A percentile compares a stretch with the other conserved stretches of the same genome.
Evolutionary conservation across 2,113 vertebrate genomes (phyloP).

Genomic region (Forbesichthys papilliferus): DNA sequence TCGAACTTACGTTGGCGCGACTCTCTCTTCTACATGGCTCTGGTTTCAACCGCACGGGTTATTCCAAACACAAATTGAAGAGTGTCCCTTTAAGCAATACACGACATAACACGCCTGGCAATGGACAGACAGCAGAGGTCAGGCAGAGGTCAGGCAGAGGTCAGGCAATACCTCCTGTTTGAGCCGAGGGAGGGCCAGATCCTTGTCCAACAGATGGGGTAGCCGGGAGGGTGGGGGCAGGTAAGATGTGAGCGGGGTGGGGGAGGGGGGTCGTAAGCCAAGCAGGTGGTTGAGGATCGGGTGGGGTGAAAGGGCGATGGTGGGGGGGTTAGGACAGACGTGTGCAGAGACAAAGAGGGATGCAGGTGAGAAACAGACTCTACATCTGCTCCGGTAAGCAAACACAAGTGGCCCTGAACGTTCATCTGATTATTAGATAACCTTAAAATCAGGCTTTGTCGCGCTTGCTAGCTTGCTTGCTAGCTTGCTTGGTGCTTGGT

Average conservation of each 20-base stretch:
- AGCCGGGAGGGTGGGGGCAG: conserved; percentile 56
- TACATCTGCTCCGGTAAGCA: conserved; percentile 46
- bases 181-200: conserved; percentile 88
- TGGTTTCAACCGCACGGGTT: not conserved
- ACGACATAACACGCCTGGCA: conserved; percentile 35
- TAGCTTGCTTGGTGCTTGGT: no score
- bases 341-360: conserved; percentile 78
- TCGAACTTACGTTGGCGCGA: no score
- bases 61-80: conserved; percentile 9
- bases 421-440: no score
- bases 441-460: no score
- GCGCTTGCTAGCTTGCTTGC: no score
- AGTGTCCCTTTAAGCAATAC: not conserved
- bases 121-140: conserved; percentile 51
- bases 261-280: conserved; percentile 16
- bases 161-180: conserved; percentile 95
- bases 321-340: conserved; percentile 32
- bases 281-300: conserved; percentile 45
- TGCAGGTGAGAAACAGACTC: conserved; percentile 69
- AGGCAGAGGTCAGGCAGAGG: conserved; percentile 33
- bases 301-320: conserved; percentile 19
- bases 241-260: conserved; percentile 48
- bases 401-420: not conserved
- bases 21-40: no score
- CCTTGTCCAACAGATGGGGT: conserved; percentile 87